A percentile compares a stretch with the other conserved stretches of the same genome.
phyloP scores from a whole-genome alignment of 2,797 vertebrate species.

The Tokudaia muenninki region DNA sequence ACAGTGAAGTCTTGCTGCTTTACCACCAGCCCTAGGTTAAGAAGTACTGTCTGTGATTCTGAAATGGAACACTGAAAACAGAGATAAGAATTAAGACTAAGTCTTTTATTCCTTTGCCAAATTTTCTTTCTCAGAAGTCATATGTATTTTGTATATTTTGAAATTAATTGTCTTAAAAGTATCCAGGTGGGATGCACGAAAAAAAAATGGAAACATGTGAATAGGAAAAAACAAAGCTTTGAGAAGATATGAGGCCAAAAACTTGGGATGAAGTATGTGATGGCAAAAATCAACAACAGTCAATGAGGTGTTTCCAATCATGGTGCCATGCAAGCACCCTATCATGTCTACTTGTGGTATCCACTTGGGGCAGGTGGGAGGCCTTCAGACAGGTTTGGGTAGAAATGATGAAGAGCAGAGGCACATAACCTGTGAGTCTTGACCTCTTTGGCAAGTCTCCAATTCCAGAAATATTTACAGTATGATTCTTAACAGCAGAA shows the following conservation, averaged over 20 bases:
- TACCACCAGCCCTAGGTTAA: background rate
- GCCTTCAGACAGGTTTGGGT: background rate
- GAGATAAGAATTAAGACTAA: conserved; percentile 22
- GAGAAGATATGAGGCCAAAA: background rate
- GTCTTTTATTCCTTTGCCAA: conserved; percentile 40
- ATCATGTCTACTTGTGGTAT: background rate
- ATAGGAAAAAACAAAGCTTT: background rate
- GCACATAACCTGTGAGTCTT: background rate
- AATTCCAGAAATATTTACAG: background rate
- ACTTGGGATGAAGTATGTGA: background rate
- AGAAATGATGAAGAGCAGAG: background rate
- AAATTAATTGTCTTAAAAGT: conserved; percentile 59
- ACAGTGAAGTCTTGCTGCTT: background rate
- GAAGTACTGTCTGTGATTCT: background rate
- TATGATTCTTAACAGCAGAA: background rate
- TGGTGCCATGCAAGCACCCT: no score
- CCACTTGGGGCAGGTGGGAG: background rate
- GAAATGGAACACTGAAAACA: background rate
- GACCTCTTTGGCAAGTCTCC: background rate
- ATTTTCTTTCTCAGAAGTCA: background rate
- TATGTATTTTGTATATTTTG: background rate
- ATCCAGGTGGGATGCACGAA: background rate
- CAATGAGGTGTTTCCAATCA: background rate
- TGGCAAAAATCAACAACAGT: conserved; percentile 5
- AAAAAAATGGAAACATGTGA: conserved; percentile 40